Percentiles rank a stretch among this genome's conserved stretches.
phyloP scores from a whole-genome alignment of 2,888 invertebrate species.

The Metacarcinus magister region DNA sequence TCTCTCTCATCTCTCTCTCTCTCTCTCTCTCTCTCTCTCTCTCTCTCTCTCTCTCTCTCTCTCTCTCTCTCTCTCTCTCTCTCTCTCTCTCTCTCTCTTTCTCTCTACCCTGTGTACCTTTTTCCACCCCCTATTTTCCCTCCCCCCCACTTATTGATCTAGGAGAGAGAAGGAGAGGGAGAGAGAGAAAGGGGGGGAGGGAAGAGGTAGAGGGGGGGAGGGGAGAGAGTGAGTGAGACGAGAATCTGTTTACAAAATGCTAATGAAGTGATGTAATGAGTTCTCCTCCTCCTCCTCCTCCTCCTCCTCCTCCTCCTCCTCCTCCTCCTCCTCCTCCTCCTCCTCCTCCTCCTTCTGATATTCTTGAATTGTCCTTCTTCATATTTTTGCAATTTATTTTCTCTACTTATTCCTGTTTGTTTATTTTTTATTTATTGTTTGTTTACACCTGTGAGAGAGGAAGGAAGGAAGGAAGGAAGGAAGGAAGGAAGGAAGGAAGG shows the following conservation, averaged over 20 bases:
- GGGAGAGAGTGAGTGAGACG: background rate
- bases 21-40: constrained; percentile 17
- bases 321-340: background rate
- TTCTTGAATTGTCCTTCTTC: background rate
- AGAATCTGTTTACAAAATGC: background rate
- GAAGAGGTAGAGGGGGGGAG: too few relatives aligned
- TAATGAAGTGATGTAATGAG: background rate
- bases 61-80: background rate
- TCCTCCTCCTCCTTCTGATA: background rate
- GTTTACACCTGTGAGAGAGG: too few relatives aligned
- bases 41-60: background rate
- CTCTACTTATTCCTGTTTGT: too few relatives aligned
- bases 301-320: background rate
- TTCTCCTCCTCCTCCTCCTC: background rate
- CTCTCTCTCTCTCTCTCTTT: background rate
- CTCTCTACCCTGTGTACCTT: background rate
- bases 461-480: too few relatives aligned
- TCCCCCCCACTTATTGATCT: background rate
- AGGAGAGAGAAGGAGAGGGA: background rate
- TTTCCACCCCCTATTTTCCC: too few relatives aligned
- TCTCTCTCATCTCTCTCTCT: background rate
- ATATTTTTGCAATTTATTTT: too few relatives aligned
- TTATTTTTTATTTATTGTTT: too few relatives aligned
- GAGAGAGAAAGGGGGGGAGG: too few relatives aligned
- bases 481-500: too few relatives aligned